phyloP scores from a whole-genome alignment of 2,113 vertebrate genomes.

The Rhinogobius similis region DNA sequence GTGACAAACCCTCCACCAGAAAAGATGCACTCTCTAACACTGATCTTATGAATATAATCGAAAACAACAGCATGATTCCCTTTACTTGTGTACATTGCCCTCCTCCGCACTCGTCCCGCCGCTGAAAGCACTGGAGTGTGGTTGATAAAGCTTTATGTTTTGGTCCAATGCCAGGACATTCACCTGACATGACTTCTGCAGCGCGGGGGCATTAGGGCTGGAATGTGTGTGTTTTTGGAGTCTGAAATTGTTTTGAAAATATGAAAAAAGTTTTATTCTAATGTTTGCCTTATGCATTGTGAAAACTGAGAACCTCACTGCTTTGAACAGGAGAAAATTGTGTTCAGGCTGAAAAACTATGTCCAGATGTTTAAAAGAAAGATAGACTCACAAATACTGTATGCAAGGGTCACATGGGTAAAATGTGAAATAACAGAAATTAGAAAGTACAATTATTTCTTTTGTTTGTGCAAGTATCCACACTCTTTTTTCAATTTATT shows the following conservation, averaged over 20 bases:
- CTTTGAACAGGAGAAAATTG: constrained; percentile 2
- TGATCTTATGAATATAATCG: too few relatives aligned
- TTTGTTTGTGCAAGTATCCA: background rate
- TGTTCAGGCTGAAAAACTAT: constrained; percentile 5
- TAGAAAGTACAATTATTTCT: background rate
- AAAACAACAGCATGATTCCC: too few relatives aligned
- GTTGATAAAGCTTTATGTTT: constrained; percentile 42
- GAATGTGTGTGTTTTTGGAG: constrained; percentile 54
- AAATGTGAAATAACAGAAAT: background rate
- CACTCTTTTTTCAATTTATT: background rate
- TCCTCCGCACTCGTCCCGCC: background rate
- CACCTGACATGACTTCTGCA: constrained; percentile 67
- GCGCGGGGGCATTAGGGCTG: constrained; percentile 36
- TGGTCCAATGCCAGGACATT: constrained; percentile 48
- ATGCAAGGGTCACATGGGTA: background rate
- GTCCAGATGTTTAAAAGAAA: background rate
- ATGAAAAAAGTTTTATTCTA: background rate
- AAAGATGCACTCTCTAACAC: too few relatives aligned
- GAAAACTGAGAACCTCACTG: background rate
- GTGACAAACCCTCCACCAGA: too few relatives aligned
- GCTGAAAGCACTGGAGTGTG: constrained; percentile 4
- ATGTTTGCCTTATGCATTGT: background rate
- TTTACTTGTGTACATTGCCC: background rate
- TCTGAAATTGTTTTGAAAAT: constrained; percentile 2
- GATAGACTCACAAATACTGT: background rate